Evolutionary conservation across 2,797 vertebrate genomes (phyloP).

Genomic region (Huso huso): DNA sequence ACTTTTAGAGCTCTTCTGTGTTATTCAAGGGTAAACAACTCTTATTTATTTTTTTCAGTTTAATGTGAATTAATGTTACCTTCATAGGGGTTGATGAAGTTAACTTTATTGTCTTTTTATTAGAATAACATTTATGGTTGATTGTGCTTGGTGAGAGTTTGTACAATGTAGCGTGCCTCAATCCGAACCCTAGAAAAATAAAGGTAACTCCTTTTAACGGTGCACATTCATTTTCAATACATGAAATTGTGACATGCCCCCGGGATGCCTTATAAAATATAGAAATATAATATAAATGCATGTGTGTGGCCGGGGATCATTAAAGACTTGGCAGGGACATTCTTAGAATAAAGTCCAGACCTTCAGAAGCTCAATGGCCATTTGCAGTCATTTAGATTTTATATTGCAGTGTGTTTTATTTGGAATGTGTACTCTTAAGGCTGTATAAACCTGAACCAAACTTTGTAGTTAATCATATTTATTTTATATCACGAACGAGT

Average conservation of each 20-base stretch:
- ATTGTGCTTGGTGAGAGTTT: no score
- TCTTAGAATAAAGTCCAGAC: not conserved
- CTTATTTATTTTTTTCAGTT: no score
- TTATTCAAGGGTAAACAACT: no score
- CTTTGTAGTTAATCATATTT: slow-evolving; percentile 1
- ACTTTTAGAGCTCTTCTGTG: no score
- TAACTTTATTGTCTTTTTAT: no score
- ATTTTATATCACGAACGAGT: not conserved
- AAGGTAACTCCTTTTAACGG: no score
- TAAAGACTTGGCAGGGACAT: not conserved
- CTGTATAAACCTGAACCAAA: not conserved
- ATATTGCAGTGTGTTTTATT: slow-evolving; percentile 15
- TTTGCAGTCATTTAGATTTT: not conserved
- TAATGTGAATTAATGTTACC: no score
- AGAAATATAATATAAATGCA: slow-evolving; percentile 2
- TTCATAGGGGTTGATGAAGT: no score
- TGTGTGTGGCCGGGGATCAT: not conserved
- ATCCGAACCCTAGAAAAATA: no score
- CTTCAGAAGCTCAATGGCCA: not conserved
- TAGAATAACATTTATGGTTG: no score
- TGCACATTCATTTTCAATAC: no score
- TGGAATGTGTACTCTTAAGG: slow-evolving; percentile 2
- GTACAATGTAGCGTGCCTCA: no score
- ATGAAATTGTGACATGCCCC: slow-evolving; percentile 9
- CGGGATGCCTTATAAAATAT: slow-evolving; percentile 11